A percentile compares a stretch with the other conserved stretches of the same genome.
These are phyloP conservation scores for Margarornis squamiger DNA, from an alignment of 2,797 vertebrate species.

Conservation along the genomic window DNA sequence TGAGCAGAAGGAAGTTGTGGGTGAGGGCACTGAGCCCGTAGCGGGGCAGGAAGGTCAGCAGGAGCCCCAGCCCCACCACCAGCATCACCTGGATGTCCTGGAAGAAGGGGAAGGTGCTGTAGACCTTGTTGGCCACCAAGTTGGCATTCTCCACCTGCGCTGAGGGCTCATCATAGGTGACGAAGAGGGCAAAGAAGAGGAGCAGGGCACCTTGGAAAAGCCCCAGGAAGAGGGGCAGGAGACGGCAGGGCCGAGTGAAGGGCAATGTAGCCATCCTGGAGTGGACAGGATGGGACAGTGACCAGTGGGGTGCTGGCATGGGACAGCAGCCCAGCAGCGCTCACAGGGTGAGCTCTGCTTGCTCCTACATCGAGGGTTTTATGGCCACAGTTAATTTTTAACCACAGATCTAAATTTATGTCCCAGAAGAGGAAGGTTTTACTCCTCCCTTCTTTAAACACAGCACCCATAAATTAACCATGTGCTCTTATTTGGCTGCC, in stretches of 20 bases:
- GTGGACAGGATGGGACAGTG: not conserved
- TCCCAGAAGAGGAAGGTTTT: not conserved
- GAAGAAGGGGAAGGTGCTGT: slow-evolving; percentile 81
- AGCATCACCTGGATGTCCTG: slow-evolving; percentile 87
- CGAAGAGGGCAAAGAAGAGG: slow-evolving; percentile 72
- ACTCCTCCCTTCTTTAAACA: not conserved
- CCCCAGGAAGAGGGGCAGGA: slow-evolving; percentile 74
- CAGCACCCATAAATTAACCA: not conserved
- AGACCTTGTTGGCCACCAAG: slow-evolving; percentile 69
- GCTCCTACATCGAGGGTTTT: not conserved
- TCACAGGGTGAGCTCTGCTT: accelerated
- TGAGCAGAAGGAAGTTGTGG: slow-evolving; percentile 85
- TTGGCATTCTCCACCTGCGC: slow-evolving; percentile 53
- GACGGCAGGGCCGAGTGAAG: slow-evolving; percentile 51
- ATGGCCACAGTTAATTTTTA: not conserved
- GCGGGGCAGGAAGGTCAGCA: slow-evolving; percentile 81
- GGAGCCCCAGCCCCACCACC: slow-evolving; percentile 84
- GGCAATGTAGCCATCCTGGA: not conserved
- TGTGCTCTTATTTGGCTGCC: not conserved
- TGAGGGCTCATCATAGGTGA: slow-evolving; percentile 76
- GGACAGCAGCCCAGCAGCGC: not conserved
- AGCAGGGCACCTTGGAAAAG: slow-evolving; percentile 75
- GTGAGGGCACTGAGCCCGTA: slow-evolving; percentile 83
- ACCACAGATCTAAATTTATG: not conserved
- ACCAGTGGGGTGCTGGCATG: accelerated